A percentile compares a stretch with the other conserved stretches of the same genome.
These are phyloP conservation scores for Meloidogyne chitwoodi DNA, from an alignment of 1,140 invertebrate species.

Conservation along the genomic window DNA sequence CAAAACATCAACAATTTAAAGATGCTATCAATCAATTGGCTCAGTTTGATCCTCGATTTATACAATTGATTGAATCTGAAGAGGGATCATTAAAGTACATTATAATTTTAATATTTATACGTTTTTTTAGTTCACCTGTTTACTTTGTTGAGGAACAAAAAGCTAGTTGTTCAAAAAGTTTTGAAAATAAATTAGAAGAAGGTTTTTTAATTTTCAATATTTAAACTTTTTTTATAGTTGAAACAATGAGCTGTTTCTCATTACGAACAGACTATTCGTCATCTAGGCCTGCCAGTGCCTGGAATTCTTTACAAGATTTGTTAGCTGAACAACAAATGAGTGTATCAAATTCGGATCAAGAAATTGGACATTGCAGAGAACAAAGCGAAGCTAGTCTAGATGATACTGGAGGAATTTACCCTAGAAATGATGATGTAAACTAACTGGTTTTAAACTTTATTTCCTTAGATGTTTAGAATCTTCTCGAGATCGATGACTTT, in stretches of 20 bases:
- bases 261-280: neutral
- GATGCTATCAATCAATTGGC: neutral
- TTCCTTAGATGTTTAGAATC: neutral
- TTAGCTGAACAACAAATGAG: neutral
- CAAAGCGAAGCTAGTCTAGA: neutral
- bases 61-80: neutral
- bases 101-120: neutral
- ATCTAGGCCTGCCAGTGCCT: neutral
- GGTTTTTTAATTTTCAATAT: neutral
- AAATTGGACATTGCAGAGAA: neutral
- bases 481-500: neutral
- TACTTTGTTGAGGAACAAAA: neutral
- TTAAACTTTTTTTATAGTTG: neutral
- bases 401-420: neutral
- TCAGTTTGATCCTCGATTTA: neutral
- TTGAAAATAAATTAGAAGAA: neutral
- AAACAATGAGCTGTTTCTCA: constrained; percentile 10
- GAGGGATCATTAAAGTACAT: neutral
- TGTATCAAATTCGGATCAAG: neutral
- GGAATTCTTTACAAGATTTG: constrained; percentile 14
- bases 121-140: neutral
- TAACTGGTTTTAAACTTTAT: neutral
- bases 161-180: neutral
- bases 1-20: neutral
- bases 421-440: neutral